Evolutionary conservation across 2,888 invertebrate species (phyloP).

Genomic region (Acanthosepion pharaonis): DNA sequence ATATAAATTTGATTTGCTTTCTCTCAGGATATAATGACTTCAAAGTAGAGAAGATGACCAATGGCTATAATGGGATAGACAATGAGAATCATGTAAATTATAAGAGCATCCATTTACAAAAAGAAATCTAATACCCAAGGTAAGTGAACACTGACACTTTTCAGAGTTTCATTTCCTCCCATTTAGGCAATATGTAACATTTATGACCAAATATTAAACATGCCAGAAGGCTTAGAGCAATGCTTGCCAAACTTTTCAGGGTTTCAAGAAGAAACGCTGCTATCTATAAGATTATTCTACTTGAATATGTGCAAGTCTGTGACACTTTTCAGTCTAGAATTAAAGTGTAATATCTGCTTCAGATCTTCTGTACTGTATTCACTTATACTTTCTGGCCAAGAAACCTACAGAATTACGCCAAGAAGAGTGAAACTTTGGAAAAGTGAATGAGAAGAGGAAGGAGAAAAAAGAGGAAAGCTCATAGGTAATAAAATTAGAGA

Average conservation of each 20-base stretch:
- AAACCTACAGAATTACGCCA: no score
- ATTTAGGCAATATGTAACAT: neutral
- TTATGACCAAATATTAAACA: conserved; percentile 15
- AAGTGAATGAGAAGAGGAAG: no score
- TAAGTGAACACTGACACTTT: neutral
- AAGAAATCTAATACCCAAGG: neutral
- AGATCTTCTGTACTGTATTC: no score
- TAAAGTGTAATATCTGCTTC: no score
- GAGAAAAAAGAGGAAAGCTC: no score
- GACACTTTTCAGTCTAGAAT: no score
- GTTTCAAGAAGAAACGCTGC: neutral
- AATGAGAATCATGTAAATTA: neutral
- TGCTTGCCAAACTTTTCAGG: neutral
- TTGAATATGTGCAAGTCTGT: no score
- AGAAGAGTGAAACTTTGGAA: no score
- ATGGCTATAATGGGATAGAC: neutral
- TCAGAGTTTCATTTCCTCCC: neutral
- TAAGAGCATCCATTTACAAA: neutral
- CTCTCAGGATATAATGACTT: neutral
- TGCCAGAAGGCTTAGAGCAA: neutral
- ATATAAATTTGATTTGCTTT: neutral
- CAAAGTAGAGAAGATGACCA: neutral
- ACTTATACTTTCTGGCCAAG: no score
- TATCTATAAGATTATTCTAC: neutral
- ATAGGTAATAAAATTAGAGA: no score